Evolutionary conservation across 2,113 vertebrate genomes (phyloP).

Genomic region (Erpornis zantholeuca): DNA sequence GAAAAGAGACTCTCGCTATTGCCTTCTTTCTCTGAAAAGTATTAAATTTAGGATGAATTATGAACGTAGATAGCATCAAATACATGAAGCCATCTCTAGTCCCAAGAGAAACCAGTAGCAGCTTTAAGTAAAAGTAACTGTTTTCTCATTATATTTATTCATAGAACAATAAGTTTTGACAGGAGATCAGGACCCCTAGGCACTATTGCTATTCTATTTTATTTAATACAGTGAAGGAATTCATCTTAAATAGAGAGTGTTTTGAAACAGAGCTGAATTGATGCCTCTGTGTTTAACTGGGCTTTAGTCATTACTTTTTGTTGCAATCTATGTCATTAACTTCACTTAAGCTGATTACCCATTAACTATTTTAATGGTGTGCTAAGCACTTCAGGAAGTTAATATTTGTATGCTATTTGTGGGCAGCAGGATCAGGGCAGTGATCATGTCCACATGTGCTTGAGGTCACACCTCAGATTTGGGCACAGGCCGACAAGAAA

Average conservation of each 20-base stretch:
- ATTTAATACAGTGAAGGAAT: background rate
- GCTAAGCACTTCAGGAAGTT: background rate
- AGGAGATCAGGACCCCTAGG: background rate
- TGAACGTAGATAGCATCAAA: background rate
- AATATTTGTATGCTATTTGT: background rate
- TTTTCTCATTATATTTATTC: background rate
- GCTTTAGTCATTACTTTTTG: background rate
- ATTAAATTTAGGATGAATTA: background rate
- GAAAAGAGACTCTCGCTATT: background rate
- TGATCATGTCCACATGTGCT: rapidly evolving
- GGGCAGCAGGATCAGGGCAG: background rate
- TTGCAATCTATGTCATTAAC: background rate
- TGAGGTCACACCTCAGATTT: background rate
- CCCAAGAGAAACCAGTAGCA: background rate
- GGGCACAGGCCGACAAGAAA: too few relatives aligned
- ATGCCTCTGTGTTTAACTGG: background rate
- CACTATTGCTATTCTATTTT: background rate
- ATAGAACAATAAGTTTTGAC: background rate
- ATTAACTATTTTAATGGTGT: background rate
- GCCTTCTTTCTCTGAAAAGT: background rate
- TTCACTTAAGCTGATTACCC: background rate
- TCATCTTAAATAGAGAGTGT: background rate
- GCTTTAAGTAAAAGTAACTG: background rate
- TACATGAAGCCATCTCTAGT: background rate
- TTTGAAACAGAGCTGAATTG: background rate